Conservation (phyloP, 2,797 vertebrate genomes). For the Chloroceryle inda region DNA sequence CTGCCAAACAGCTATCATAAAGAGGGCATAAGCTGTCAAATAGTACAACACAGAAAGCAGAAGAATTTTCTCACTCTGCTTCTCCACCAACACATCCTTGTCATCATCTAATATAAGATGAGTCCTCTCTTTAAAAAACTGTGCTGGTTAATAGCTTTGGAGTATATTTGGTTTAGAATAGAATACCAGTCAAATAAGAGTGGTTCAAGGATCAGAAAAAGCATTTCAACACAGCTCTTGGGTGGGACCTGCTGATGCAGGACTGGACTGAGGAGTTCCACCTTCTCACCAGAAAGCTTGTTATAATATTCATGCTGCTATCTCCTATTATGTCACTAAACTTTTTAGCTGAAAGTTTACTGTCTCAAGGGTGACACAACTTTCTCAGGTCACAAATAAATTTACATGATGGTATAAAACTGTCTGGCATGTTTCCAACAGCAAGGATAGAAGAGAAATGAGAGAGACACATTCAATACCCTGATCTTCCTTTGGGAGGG, state of each 20-base stretch:
- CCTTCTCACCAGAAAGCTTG: not conserved
- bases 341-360: slow-evolving; percentile 6
- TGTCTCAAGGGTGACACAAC: not conserved
- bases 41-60: not conserved
- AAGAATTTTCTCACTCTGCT: not conserved
- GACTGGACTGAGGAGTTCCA: not conserved
- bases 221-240: not conserved
- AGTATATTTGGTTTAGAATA: not conserved
- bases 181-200: not conserved
- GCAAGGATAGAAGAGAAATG: slow-evolving; percentile 3
- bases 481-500: not conserved
- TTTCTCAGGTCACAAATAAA: slow-evolving; percentile 45
- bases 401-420: slow-evolving; percentile 31
- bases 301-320: not conserved
- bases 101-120: not conserved
- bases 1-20: not conserved
- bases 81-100: not conserved
- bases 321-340: not conserved
- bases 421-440: not conserved
- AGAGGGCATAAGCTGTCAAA: not conserved
- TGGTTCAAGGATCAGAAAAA: not conserved
- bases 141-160: not conserved
- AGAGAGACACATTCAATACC: not conserved
- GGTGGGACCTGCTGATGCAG: not conserved
- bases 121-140: not conserved